Conservation (phyloP, 2,797 vertebrate genomes). For the Spinibarbus caldwelli region DNA sequence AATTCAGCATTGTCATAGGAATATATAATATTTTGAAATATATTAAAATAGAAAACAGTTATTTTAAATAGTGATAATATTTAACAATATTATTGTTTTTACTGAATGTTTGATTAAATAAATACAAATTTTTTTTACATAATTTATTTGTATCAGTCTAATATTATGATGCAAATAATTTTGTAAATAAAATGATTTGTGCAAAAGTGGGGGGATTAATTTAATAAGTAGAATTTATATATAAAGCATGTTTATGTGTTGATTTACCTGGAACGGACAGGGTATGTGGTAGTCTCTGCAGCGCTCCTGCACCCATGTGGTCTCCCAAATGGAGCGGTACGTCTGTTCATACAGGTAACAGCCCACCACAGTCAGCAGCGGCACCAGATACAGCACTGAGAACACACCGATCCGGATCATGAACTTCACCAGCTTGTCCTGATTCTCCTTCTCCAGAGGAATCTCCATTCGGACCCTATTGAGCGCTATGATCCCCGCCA, state of each 20-base stretch:
- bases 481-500: conserved; percentile 94
- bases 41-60: neutral
- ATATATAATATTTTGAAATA: neutral
- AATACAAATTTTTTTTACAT: no score
- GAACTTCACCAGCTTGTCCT: conserved; percentile 98
- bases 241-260: no score
- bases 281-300: conserved; percentile 95
- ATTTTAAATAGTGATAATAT: neutral
- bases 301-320: conserved; percentile 92
- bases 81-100: neutral
- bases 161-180: no score
- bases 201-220: neutral
- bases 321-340: conserved; percentile 90
- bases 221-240: no score
- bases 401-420: conserved; percentile 99
- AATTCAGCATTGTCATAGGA: neutral
- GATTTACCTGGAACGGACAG: conserved; percentile 84
- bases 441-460: conserved; percentile 97
- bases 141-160: no score
- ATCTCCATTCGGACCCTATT: conserved; percentile 98
- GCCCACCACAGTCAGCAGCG: conserved; percentile 92
- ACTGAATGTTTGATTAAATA: neutral
- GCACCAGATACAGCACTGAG: conserved; percentile 93
- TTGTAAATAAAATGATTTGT: no score
- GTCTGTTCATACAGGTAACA: conserved; percentile 97